Conservation (phyloP, 2,113 vertebrate species). For the Zosterops lateralis region DNA sequence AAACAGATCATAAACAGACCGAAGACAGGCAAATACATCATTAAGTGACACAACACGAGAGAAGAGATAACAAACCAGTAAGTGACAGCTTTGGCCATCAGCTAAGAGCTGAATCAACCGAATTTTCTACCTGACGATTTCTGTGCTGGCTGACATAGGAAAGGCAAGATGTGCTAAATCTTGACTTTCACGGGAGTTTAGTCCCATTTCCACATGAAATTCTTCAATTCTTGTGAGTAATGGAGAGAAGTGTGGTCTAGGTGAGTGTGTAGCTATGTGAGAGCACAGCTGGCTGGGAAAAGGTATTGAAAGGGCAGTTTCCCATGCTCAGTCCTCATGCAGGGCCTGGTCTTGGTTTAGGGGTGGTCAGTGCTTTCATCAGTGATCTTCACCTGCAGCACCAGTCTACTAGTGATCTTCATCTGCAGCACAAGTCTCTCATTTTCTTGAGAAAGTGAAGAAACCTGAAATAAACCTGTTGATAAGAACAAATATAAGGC, state of each 20-base stretch:
- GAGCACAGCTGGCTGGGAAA: not conserved
- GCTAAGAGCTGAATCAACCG: not conserved
- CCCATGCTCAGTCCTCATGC: not conserved
- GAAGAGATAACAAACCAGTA: not conserved
- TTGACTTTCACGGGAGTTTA: not conserved
- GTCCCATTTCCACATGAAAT: not conserved
- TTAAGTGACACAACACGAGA: not conserved
- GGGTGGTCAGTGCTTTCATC: not conserved
- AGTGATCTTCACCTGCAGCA: not conserved
- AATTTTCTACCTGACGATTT: not conserved
- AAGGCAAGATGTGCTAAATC: not conserved
- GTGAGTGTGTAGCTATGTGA: not conserved
- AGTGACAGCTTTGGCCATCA: not conserved
- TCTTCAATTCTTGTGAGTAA: not conserved
- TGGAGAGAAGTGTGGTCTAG: not conserved
- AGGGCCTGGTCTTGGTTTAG: not conserved
- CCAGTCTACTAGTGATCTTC: not conserved
- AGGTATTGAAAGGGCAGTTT: not conserved
- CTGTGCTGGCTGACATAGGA: not conserved
- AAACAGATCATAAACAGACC: slow-evolving; percentile 35
- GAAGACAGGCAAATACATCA: slow-evolving; percentile 22
- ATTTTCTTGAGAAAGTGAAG: not conserved
- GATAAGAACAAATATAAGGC: not conserved
- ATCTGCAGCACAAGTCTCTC: not conserved
- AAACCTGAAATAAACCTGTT: not conserved